Evolutionary conservation across 2,888 invertebrate species (phyloP).

Genomic region (Altica lythri): DNA sequence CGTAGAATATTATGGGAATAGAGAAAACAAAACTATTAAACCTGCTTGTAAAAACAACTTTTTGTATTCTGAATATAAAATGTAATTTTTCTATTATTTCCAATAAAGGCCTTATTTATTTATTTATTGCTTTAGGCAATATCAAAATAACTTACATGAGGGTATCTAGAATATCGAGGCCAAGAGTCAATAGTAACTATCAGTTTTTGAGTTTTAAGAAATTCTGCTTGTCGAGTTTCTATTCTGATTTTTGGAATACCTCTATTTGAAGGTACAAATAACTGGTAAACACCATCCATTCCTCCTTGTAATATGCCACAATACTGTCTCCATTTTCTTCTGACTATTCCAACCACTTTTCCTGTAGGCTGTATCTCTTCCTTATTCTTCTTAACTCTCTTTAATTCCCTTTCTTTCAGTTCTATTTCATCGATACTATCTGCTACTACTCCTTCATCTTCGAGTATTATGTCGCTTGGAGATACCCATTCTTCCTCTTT

Average conservation of each 20-base stretch:
- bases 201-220: constrained; percentile 81
- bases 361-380: constrained; percentile 67
- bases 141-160: constrained; percentile 69
- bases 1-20: too few relatives aligned
- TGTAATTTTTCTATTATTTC: not conserved
- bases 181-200: constrained; percentile 96
- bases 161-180: constrained; percentile 92
- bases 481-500: constrained; percentile 89
- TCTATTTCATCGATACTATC: constrained; percentile 70
- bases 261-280: constrained; percentile 93
- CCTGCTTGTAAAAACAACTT: too few relatives aligned
- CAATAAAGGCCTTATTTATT: too few relatives aligned
- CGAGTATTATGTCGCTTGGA: constrained; percentile 83
- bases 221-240: constrained; percentile 89
- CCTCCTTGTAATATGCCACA: constrained; percentile 92
- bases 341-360: constrained; percentile 88
- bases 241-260: constrained; percentile 94
- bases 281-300: constrained; percentile 72
- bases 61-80: too few relatives aligned
- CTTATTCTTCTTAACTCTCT: constrained; percentile 42
- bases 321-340: constrained; percentile 90
- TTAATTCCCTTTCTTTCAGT: constrained; percentile 60
- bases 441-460: constrained; percentile 69
- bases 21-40: too few relatives aligned
- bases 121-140: too few relatives aligned